Base-by-base conservation (phyloP, 2,797 vertebrate genomes). In the Tachyglossus aculeatus region DNA sequence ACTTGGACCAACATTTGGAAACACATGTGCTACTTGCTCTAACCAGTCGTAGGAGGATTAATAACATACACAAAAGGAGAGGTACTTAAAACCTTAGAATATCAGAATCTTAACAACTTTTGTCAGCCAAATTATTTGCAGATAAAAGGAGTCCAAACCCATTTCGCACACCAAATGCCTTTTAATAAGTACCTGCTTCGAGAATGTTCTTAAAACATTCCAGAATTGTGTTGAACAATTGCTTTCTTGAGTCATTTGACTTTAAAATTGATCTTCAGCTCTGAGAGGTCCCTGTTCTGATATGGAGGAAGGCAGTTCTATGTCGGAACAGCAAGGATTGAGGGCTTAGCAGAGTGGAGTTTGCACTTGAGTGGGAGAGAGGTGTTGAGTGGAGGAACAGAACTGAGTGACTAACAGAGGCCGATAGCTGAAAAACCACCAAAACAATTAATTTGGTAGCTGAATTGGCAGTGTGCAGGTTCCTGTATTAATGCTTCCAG, bases 221-320 rank as follows among this genome's bases (percentile, higher is more conserved):
- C 53, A 41, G 36, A 51, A 71, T 64, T 58, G 52, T 59, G 24
- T 4, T 69, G 69, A 67, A 36, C 56, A 67, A 54, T 74, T 51
- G 38, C 21, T 64, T 44, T 29, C 14, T 24, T 52, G 51, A 74
- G 45, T 70, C 54, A 63, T 67, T 60, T 67, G 58, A 62, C 52
- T 77, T 70, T 40, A 67, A 71, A 59, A 75, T 47, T 57, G 48
- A 69, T 72, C 67, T 78, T 76, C 27, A 6, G n/a, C 18, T 13
- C 25, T 40, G 34, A 4, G 53, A 27, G 36, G 34, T 37, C 52
- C 45, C 31, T n/a, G n/a, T n/a, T n/a, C n/a, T 29, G 69, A 24
- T 5, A 4, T 43, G 36, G 60, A 65, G 54, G 47, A 60, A 31
- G 21, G 43, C 51, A 24, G 48, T 52, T 61, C 27, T 54, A 56